Base-by-base conservation (phyloP, 2,888 invertebrate genomes). In the Leptogaster cylindrica region DNA sequence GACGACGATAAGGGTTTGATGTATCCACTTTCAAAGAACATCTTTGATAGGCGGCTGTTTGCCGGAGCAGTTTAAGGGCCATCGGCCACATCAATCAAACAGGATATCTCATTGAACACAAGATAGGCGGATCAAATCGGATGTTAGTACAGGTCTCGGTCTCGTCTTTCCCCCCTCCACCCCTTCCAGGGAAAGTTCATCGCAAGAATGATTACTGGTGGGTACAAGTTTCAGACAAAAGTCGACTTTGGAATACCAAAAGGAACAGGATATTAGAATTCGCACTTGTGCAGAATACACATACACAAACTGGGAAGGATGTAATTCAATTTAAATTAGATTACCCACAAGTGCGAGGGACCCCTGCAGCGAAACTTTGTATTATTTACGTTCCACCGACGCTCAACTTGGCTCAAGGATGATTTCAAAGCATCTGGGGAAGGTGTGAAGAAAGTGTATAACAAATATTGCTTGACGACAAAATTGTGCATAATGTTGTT, bases 301-400 rank as follows among this genome's bases (percentile, higher is more conserved):
- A 61, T 44, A 61, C 61, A 61, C 18, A 28, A 41, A 10, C 16
- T 61, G 61, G n/a, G 61, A 61, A 61, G 61, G 61, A 61, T 61
- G 61, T 61, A 61, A 61, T 61, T 41, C 61, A 61, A 61, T 61
- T 61, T 61, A 61, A 61, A 61, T 61, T 61, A 61, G 61, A 61
- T 61, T 61, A 61, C 61, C 61, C 61, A 61, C 61, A 61, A 61
- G 61, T 61, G 61, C 61, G 44, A 44, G 28, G 61, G 31, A 18
- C 41, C 61, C 44, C 44, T 44, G 27, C 41, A 61, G 27, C 44
- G 41, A 8, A 12, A 12, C 16, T 61, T 20, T 61, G 44, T 61
- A 61, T 44, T 44, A 61, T 44, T 61, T 61, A 61, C 41, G 44
- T 61, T 61, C n/a, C n/a, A n/a, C n/a, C n/a, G n/a, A n/a, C n/a